Evolutionary conservation across 2,113 vertebrate species (phyloP).

Genomic region (Cyanoderma ruficeps): DNA sequence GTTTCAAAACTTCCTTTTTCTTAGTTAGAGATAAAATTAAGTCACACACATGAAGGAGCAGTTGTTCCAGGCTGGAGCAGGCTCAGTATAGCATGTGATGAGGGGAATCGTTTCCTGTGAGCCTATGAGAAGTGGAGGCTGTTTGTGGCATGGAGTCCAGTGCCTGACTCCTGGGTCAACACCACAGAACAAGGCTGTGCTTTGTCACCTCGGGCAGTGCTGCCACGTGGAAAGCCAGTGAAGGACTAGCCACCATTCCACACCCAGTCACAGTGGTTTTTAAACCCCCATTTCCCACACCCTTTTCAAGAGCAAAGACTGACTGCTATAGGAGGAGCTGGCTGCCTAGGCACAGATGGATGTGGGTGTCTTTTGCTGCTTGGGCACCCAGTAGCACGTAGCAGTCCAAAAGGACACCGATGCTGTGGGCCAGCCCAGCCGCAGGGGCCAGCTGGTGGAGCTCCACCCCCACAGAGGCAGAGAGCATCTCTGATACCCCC

Average conservation of each 20-base stretch:
- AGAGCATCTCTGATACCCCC: accelerated
- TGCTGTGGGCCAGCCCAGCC: accelerated
- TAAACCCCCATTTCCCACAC: neutral
- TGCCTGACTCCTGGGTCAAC: neutral
- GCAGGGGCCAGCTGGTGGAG: neutral
- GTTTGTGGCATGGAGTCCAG: neutral
- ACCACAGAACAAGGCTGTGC: neutral
- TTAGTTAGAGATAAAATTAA: slow-evolving; percentile 45
- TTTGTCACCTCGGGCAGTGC: neutral
- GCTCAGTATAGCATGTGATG: neutral
- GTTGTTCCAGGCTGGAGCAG: neutral
- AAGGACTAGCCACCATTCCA: neutral
- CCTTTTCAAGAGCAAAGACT: neutral
- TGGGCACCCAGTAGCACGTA: neutral
- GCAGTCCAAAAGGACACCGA: accelerated
- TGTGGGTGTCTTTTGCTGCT: neutral
- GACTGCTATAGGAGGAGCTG: neutral
- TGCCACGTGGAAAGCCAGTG: accelerated
- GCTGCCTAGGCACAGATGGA: neutral
- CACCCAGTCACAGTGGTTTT: neutral
- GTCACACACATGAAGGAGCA: neutral
- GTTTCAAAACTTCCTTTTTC: neutral
- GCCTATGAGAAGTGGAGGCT: neutral
- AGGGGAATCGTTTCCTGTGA: neutral
- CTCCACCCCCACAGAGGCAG: neutral